Evolutionary conservation across 2,797 vertebrate genomes (phyloP).

Genomic region (Molossus alvarezi): DNA sequence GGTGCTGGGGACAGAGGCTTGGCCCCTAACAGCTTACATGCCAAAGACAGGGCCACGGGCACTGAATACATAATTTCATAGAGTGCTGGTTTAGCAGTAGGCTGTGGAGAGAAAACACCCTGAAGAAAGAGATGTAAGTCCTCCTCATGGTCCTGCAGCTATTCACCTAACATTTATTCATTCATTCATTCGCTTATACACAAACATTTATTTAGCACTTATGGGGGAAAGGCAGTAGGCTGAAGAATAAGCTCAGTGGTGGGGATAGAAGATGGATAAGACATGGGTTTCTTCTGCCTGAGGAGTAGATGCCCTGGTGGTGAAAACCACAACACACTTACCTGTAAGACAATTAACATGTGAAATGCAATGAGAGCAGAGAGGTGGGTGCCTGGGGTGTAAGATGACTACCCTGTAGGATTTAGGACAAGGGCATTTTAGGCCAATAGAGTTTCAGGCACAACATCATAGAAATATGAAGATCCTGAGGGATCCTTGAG

Average conservation of each 20-base stretch:
- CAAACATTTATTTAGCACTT: conserved; percentile 29
- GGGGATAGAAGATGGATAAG: conserved; percentile 10
- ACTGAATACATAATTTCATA: not conserved
- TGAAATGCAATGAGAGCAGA: not conserved
- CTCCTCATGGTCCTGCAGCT: not conserved
- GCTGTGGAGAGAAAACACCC: not conserved
- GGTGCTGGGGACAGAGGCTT: not conserved
- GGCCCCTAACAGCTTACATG: not conserved
- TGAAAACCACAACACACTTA: not conserved
- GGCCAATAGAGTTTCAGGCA: not conserved
- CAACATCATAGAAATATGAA: not conserved
- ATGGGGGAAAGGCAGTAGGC: no score
- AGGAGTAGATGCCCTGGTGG: not conserved
- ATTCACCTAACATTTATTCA: not conserved
- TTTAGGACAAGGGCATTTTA: not conserved
- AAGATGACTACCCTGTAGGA: not conserved
- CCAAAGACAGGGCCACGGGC: not conserved
- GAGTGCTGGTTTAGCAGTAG: conserved; percentile 7
- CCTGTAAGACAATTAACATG: not conserved
- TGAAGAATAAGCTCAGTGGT: not conserved
- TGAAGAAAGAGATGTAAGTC: conserved; percentile 40
- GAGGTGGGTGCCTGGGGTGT: not conserved
- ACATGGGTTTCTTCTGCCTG: not conserved
- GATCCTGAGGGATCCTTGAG: not conserved
- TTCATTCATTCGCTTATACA: not conserved